Evolutionary conservation across 2,113 vertebrate genomes (phyloP).

Genomic region (Cinclus cinclus): DNA sequence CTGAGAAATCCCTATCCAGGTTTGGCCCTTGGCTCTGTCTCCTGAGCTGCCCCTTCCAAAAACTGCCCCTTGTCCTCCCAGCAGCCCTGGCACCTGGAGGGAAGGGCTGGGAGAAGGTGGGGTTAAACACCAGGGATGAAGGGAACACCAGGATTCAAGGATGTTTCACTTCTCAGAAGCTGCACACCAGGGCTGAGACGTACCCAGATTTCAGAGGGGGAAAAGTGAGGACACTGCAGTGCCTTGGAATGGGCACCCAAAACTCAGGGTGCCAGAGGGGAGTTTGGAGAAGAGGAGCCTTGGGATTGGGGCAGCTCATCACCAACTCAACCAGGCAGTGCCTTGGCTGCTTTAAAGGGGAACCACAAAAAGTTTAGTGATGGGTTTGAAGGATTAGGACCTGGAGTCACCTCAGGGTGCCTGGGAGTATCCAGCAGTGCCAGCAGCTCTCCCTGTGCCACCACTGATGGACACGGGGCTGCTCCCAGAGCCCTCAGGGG

Average conservation of each 20-base stretch:
- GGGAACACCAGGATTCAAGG: not conserved
- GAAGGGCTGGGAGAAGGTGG: not conserved
- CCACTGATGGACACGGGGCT: not conserved
- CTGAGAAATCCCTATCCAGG: not conserved
- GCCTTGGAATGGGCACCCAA: not conserved
- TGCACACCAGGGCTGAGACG: not conserved
- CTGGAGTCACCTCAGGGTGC: too few species aligned
- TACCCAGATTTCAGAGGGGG: not conserved
- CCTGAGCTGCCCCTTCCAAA: not conserved
- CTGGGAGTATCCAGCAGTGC: not conserved
- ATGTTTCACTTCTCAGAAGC: not conserved
- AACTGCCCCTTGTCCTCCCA: not conserved
- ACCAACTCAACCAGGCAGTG: rapidly evolving
- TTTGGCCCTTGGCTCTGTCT: not conserved
- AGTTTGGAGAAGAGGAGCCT: not conserved
- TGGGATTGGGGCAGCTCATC: not conserved
- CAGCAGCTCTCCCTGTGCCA: not conserved
- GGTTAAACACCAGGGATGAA: not conserved
- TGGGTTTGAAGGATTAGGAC: not conserved
- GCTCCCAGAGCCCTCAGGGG: not conserved
- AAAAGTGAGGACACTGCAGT: not conserved
- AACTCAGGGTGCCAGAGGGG: not conserved
- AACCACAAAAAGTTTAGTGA: rapidly evolving
- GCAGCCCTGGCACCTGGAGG: rapidly evolving
- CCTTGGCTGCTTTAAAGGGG: not conserved